A percentile compares a stretch with the other conserved stretches of the same genome.
phyloP scores from a whole-genome alignment of 2,113 vertebrate genomes.

The Mobula birostris region DNA sequence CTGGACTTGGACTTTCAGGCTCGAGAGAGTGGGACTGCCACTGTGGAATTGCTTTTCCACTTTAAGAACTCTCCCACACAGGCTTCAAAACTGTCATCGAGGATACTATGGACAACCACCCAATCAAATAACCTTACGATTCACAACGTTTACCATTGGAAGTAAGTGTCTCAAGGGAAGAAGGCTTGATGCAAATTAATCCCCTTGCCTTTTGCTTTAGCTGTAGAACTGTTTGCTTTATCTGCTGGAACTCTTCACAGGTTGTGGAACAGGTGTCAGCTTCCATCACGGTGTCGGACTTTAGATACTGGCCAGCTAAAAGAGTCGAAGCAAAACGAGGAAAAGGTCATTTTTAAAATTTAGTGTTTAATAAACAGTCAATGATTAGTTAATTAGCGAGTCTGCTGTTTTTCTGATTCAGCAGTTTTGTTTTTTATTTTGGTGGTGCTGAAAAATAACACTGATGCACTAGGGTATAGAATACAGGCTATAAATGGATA shows the following conservation, averaged over 20 bases:
- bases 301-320: conserved; percentile 68
- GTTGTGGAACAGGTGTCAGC: conserved; percentile 75
- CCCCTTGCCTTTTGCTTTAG: conserved; percentile 83
- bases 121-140: background rate
- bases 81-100: no score
- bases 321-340: background rate
- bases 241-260: conserved; percentile 87
- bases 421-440: background rate
- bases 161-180: background rate
- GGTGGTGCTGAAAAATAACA: background rate
- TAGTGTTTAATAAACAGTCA: background rate
- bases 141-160: background rate
- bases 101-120: no score
- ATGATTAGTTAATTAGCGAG: background rate
- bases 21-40: no score
- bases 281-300: conserved; percentile 71
- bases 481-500: no score
- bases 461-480: background rate
- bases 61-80: no score
- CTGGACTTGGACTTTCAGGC: no score
- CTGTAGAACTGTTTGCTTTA: conserved; percentile 84
- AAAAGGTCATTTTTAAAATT: background rate
- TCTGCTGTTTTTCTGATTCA: background rate
- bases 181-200: background rate
- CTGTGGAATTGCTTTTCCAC: no score